These are phyloP conservation scores for Diplolepis rosae DNA, from an alignment of 2,888 invertebrate species.

Conservation along the genomic window DNA sequence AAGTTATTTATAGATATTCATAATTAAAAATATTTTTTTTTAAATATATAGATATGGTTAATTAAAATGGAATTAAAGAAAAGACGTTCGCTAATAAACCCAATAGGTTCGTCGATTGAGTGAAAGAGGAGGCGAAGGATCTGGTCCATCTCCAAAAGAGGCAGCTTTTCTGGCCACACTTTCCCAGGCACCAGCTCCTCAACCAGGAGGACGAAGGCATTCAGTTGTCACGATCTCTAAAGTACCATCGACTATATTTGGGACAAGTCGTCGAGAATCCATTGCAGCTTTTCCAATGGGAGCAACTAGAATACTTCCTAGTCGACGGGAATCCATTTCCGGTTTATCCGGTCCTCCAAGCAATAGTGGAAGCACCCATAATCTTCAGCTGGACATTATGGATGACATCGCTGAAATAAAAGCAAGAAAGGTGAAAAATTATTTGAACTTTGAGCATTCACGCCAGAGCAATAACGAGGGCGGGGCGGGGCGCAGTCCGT, in stretches of 20 bases:
- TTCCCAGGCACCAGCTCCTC: slow-evolving; percentile 82
- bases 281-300: slow-evolving; percentile 85
- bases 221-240: slow-evolving; percentile 91
- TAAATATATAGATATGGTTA: too few species aligned
- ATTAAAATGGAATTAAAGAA: too few species aligned
- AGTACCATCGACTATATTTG: slow-evolving; percentile 85
- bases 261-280: slow-evolving; percentile 86
- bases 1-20: too few species aligned
- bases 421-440: slow-evolving; percentile 78
- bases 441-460: too few species aligned
- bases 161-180: slow-evolving; percentile 89
- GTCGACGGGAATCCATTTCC: slow-evolving; percentile 73
- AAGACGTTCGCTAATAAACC: too few species aligned
- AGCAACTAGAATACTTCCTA: slow-evolving; percentile 74
- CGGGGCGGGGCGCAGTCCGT: too few species aligned
- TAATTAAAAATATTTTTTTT: too few species aligned
- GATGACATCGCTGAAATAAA: slow-evolving; percentile 84
- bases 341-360: slow-evolving; percentile 81
- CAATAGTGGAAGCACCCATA: slow-evolving; percentile 87
- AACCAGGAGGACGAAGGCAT: slow-evolving; percentile 86
- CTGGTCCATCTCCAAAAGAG: slow-evolving; percentile 85
- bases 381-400: slow-evolving; percentile 90
- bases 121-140: slow-evolving; percentile 85
- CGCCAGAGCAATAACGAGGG: too few species aligned
- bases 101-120: slow-evolving; percentile 84